phyloP scores from a whole-genome alignment of 1,140 invertebrate species.

The Protaetia brevitarsis region DNA sequence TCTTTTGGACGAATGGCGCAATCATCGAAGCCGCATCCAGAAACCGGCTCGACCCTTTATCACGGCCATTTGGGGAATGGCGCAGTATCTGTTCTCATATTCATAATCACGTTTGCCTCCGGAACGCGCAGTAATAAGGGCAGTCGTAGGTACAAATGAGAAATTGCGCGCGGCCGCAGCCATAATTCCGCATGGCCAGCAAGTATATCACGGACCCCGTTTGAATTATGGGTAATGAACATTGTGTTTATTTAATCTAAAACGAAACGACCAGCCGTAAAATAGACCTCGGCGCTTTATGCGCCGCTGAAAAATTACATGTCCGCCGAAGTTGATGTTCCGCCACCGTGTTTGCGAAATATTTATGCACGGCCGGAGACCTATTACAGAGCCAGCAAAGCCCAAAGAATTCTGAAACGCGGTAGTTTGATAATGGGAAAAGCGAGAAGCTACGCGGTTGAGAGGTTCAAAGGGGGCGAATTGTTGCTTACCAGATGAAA shows the following conservation, averaged over 20 bases:
- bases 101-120: conserved; percentile 45
- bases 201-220: conserved; percentile 39
- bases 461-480: no score
- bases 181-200: conserved; percentile 39
- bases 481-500: no score
- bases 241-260: conserved; percentile 31
- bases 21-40: not conserved
- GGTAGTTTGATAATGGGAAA: not conserved
- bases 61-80: conserved; percentile 21
- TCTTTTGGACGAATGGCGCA: conserved; percentile 5
- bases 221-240: conserved; percentile 40
- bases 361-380: conserved; percentile 2
- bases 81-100: conserved; percentile 38
- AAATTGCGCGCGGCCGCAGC: conserved; percentile 40
- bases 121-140: conserved; percentile 41
- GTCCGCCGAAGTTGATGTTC: conserved; percentile 6
- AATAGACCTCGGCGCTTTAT: conserved; percentile 9
- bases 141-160: conserved; percentile 45
- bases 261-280: conserved; percentile 23
- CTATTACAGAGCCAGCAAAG: not conserved
- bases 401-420: not conserved
- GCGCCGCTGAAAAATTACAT: not conserved
- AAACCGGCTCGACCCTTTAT: not conserved
- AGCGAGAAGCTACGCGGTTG: not conserved
- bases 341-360: conserved; percentile 7